phyloP scores from a whole-genome alignment of 2,797 vertebrate species.

The Characodon lateralis region DNA sequence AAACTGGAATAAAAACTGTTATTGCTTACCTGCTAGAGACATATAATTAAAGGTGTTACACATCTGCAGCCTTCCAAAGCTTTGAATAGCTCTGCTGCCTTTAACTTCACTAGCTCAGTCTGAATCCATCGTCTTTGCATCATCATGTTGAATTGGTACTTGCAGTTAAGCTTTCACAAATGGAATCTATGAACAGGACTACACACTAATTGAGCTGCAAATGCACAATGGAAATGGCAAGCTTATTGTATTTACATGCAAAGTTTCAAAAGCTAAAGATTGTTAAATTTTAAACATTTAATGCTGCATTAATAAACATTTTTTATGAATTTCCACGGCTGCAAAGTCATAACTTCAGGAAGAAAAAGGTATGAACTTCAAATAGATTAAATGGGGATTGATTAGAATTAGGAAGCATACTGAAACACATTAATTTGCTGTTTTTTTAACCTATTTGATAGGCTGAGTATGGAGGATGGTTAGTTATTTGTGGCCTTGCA shows the following conservation, averaged over 20 bases:
- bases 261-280: background rate
- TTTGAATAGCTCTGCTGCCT: background rate
- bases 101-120: background rate
- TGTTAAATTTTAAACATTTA: background rate
- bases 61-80: background rate
- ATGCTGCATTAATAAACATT: background rate
- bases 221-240: background rate
- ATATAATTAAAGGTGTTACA: background rate
- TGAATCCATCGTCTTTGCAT: background rate
- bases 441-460: no score
- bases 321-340: background rate
- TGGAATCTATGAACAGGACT: background rate
- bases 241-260: background rate
- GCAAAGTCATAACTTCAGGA: background rate
- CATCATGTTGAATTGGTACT: background rate
- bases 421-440: no score
- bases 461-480: no score
- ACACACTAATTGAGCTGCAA: background rate
- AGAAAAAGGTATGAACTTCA: background rate
- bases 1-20: background rate
- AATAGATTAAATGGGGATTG: background rate
- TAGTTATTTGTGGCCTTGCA: background rate
- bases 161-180: background rate
- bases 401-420: no score
- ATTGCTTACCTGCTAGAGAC: background rate